Evolutionary conservation across 2,888 invertebrate genomes (phyloP).

Genomic region (Hydrotaea diabolus): DNA sequence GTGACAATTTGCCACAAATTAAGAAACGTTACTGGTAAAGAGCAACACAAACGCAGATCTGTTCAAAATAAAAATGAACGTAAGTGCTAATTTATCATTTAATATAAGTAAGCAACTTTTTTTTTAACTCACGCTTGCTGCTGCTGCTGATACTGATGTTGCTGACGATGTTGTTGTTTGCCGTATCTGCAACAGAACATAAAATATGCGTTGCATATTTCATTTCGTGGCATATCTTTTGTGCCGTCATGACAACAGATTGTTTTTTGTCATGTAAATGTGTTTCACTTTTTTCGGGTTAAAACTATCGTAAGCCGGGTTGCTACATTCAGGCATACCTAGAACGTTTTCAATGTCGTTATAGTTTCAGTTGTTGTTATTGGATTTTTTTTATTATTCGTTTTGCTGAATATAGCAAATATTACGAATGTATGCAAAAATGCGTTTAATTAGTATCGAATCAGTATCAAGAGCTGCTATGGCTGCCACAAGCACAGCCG

Average conservation of each 20-base stretch:
- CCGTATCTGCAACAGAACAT: slow-evolving; percentile 27
- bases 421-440: slow-evolving; percentile 50
- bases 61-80: slow-evolving; percentile 25
- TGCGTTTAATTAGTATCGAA: slow-evolving; percentile 58
- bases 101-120: not conserved
- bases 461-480: slow-evolving; percentile 33
- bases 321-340: not conserved
- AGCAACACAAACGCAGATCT: not conserved
- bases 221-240: slow-evolving; percentile 37
- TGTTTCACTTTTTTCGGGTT: slow-evolving; percentile 23
- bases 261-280: slow-evolving; percentile 49
- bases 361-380: slow-evolving; percentile 28
- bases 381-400: not conserved
- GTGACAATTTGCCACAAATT: slow-evolving; percentile 64
- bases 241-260: slow-evolving; percentile 37
- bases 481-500: slow-evolving; percentile 38
- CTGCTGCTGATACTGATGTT: not conserved
- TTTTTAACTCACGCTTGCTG: not conserved
- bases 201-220: slow-evolving; percentile 40
- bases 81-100: slow-evolving; percentile 42
- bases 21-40: slow-evolving; percentile 6
- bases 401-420: slow-evolving; percentile 9
- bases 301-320: not conserved
- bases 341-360: slow-evolving; percentile 47
- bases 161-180: not conserved